These are phyloP conservation scores for Chelonia mydas DNA, from an alignment of 2,797 vertebrate species.

Conservation along the genomic window DNA sequence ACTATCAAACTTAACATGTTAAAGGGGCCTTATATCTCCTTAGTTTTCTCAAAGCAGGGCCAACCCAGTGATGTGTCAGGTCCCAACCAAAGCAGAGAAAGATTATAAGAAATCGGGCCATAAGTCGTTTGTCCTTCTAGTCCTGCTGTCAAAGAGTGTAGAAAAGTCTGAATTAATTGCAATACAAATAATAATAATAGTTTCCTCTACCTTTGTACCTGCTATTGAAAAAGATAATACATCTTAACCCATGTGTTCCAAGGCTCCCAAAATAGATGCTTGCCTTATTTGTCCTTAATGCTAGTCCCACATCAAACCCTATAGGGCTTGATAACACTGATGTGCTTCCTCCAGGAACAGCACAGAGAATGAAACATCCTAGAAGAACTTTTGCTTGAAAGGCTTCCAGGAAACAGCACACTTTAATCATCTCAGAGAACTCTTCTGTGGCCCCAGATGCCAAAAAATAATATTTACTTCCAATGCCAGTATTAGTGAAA, in stretches of 20 bases:
- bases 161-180: not conserved
- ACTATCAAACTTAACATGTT: not conserved
- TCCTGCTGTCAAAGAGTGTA: fast-evolving
- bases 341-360: not conserved
- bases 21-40: not conserved
- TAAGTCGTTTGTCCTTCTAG: not conserved
- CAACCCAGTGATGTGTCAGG: not conserved
- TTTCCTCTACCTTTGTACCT: not conserved
- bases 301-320: not conserved
- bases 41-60: not conserved
- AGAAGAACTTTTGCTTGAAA: not conserved
- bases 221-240: not conserved
- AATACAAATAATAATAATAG: not conserved
- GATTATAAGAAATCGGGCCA: not conserved
- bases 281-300: not conserved
- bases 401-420: not conserved
- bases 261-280: not conserved
- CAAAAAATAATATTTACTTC: not conserved
- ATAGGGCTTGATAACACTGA: not conserved
- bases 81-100: not conserved
- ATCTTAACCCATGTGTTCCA: not conserved
- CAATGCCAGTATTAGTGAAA: not conserved
- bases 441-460: not conserved
- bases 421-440: not conserved
- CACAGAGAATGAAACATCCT: not conserved